Base-by-base conservation (phyloP, 2,888 invertebrate genomes). In the Neelides folsomi region DNA sequence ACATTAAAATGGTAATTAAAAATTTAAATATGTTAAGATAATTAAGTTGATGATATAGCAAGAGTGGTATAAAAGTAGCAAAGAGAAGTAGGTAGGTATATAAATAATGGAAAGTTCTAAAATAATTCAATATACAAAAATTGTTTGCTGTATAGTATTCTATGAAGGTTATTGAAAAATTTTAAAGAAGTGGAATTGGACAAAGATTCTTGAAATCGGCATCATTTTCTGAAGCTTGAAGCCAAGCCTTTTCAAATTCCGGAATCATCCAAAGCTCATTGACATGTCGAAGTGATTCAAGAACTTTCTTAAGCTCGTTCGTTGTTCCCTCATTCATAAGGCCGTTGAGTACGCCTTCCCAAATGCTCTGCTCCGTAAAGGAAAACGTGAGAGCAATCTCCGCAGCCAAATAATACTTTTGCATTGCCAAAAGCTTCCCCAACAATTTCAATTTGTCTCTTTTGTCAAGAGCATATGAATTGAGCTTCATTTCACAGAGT, bases 121-220 rank as follows among this genome's bases (percentile, higher is more conserved):
- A n/a, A n/a, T n/a, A n/a, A n/a, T n/a, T n/a, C n/a, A n/a, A n/a
- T n/a, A n/a, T n/a, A n/a, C n/a, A n/a, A n/a, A n/a, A n/a, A n/a
- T n/a, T n/a, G n/a, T n/a, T n/a, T n/a, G n/a, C n/a, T n/a, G n/a
- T n/a, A n/a, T n/a, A n/a, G n/a, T n/a, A n/a, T n/a, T n/a, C n/a
- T n/a, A n/a, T n/a, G n/a, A n/a, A n/a, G n/a, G n/a, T n/a, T n/a
- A n/a, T n/a, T n/a, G n/a, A n/a, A n/a, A n/a, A n/a, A n/a, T n/a
- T n/a, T n/a, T n/a, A n/a, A n/a, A n/a, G n/a, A n/a, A 63, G 44
- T 9, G 58, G 57, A 41, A 63, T 61, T 3, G 63, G 63, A 44
- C 63, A 63, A 53, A 63, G 42, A 41, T 56, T 47, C 8, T 39
- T 20, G 36, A 63, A 60, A 34, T 37, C 12, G 1, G 49, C 52